Conservation (phyloP, 1,140 invertebrate species). For the Neuroterus valhalla region DNA sequence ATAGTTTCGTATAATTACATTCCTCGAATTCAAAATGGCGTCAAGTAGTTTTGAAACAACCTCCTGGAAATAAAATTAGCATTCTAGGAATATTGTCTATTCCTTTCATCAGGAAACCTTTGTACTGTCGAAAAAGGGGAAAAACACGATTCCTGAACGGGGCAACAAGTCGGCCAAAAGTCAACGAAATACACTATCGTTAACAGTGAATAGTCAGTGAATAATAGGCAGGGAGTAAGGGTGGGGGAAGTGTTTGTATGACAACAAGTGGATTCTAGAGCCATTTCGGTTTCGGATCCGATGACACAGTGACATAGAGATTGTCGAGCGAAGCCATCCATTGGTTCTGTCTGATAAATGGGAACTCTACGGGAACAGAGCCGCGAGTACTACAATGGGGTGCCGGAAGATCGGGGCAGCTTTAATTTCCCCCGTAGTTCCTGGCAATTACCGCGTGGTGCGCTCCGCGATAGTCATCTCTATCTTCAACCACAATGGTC, state of each 20-base stretch:
- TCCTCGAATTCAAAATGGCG: too few species aligned
- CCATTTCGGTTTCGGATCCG: constrained; percentile 66
- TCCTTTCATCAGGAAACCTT: too few species aligned
- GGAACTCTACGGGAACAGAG: constrained; percentile 63
- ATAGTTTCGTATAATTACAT: too few species aligned
- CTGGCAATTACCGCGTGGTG: constrained; percentile 71
- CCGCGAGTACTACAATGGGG: constrained; percentile 66
- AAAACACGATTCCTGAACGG: constrained; percentile 36
- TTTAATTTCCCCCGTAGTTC: constrained; percentile 73
- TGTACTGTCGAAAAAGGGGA: not conserved
- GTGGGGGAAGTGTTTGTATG: not conserved
- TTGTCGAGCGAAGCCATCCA: constrained; percentile 63
- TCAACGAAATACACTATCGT: constrained; percentile 52
- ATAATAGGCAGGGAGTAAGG: constrained; percentile 13
- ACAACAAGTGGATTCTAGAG: constrained; percentile 20
- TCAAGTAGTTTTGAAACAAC: too few species aligned
- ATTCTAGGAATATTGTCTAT: too few species aligned
- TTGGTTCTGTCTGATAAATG: constrained; percentile 68
- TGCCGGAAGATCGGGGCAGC: constrained; percentile 70
- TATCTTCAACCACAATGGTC: constrained; percentile 70
- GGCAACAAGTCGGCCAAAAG: constrained; percentile 28
- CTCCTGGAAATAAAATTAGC: too few species aligned
- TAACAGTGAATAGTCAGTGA: constrained; percentile 38
- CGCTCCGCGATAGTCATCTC: constrained; percentile 70
- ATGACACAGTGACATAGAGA: constrained; percentile 71